These are phyloP conservation scores for Idaea dimidiata DNA, from an alignment of 2,888 invertebrate genomes.

Conservation along the genomic window DNA sequence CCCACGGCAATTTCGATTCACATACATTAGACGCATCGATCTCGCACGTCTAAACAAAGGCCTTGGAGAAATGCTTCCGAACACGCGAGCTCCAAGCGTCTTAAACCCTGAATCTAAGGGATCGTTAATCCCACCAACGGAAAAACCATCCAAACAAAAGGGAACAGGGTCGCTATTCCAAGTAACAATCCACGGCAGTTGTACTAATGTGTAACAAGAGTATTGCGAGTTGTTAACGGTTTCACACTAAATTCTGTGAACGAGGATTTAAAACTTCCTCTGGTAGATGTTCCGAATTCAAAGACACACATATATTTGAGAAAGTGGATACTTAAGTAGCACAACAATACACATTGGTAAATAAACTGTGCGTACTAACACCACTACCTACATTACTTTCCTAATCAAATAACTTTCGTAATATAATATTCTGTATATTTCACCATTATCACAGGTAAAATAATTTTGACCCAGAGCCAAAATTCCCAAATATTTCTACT, in stretches of 20 bases:
- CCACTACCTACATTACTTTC: not conserved
- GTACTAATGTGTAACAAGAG: slow-evolving; percentile 16
- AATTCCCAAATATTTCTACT: not conserved
- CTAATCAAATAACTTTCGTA: not conserved
- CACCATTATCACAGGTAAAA: not conserved
- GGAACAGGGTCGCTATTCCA: slow-evolving; percentile 8
- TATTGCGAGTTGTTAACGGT: slow-evolving; percentile 9
- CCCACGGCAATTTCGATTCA: slow-evolving; percentile 67
- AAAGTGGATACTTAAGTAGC: slow-evolving; percentile 1
- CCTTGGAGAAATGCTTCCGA: slow-evolving; percentile 60
- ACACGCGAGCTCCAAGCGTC: slow-evolving; percentile 76
- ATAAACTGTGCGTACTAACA: not conserved
- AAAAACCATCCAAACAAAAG: slow-evolving; percentile 16
- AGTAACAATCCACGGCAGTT: not conserved
- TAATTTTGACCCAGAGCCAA: not conserved
- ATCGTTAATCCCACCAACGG: slow-evolving; percentile 23
- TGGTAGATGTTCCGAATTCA: slow-evolving; percentile 1
- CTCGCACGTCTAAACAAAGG: slow-evolving; percentile 74
- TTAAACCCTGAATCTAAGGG: slow-evolving; percentile 45
- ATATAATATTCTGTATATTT: no score
- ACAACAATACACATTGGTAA: not conserved
- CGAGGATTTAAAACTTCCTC: slow-evolving; percentile 1
- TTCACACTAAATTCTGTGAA: not conserved
- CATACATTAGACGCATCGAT: slow-evolving; percentile 76
- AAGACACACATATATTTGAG: not conserved